Evolutionary conservation across 2,888 invertebrate species (phyloP), one percentile per base, ranked within the genome.

Genomic region (Biston betularia): DNA sequence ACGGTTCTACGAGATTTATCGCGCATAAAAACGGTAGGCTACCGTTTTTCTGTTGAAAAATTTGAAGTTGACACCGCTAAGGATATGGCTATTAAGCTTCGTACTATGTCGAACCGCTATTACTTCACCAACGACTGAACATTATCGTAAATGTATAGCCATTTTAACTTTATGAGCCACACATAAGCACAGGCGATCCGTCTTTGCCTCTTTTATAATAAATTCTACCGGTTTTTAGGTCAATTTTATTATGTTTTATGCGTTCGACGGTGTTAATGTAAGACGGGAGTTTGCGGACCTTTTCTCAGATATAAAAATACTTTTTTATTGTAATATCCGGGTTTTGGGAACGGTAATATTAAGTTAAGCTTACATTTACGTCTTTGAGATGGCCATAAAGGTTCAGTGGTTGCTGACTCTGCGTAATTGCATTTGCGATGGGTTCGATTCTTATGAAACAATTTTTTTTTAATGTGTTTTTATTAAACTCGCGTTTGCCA

Each of bases 91-190:
- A 76, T 80, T 78, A 78, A 78, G 80, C 81, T 82, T 79, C 81
- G 77, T 79, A 80, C 76, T 75, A 71, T 79, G 81, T 81, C 79
- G 82, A 81, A 80, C 82, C 82, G 77, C 83, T 80, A 85, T 89
- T 86, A 88, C 75, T 79, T 75, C 68, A 75, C 67, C 78, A 87
- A 88, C 83, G 88, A 84, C 84, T 82, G 73, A 78, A 79, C 85
- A 88, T 88, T 88, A 88, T 82, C 84, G 84, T 83, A 84, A 88
- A 89, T 86, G 87, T 89, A 87, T 86, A 82, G 86, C 80, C 83
- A 79, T 84, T 88, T 85, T 85, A 85, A 86, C 85, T 87, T 87
- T 86, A 87, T 84, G 82, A 80, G 79, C 79, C 79, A 75, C 79
- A 76, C 80, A 82, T 86, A 84, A 83, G 81, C 79, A 76, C 73